Evolutionary conservation across 1,140 invertebrate genomes (phyloP), one percentile per base, ranked within the genome.

Genomic region (Bombus waltoni): DNA sequence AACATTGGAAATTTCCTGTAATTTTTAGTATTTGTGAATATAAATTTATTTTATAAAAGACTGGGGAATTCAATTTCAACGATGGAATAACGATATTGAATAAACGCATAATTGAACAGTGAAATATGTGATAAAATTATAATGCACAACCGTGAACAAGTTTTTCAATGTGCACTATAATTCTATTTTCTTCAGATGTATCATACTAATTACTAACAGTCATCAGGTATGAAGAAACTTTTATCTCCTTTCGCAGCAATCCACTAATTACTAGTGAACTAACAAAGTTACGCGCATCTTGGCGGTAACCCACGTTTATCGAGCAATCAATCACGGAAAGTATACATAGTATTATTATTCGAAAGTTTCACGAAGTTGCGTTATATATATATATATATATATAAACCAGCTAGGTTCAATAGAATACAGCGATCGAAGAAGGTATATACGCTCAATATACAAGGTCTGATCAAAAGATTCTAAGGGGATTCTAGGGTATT

Each of bases 321-420:
- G 40, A 73, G 40, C 71, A 35, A 73, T 73, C 71, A 73, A 73
- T 73, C 71, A 73, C 40, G 71, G 13, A 28, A 44, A 73, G 40
- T 73, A 13, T 44, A 35, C 28, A n/a, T 62, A n/a, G 28, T 44
- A 44, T 73, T 44, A 44, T 73, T 42, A 73, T 73, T 73, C 28
- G 25, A 73, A 73, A 73, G 13, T 73, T 73, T n/a, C 40, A 6
- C 28, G 15, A 73, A 44, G 40, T 73, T 73, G 71, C 15, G 28
- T n/a, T 44, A 32, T 32, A 32, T 32, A 32, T 32, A 32, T 32
- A 32, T 32, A 32, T 32, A 53, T 53, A 53, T 53, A 53, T 53
- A 53, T 53, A 18, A 44, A 73, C 40, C 71, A n/a, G 15, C 25
- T 13, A 9, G 71, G 18, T 44, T 18, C 32, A 18, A 44, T 44